Base-by-base conservation (phyloP, 2,888 invertebrate species). In the Lobophora halterata region DNA sequence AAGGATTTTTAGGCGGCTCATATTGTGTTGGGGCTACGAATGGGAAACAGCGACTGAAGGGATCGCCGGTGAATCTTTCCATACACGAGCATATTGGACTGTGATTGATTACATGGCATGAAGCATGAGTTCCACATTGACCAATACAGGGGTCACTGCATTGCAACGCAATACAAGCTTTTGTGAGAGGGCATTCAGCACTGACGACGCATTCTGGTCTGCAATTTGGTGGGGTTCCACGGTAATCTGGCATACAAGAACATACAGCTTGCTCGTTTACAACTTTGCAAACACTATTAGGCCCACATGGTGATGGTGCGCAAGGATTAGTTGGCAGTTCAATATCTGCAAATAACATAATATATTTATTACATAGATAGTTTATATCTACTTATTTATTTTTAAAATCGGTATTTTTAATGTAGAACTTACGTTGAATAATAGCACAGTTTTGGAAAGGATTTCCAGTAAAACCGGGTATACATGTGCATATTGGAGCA, bases 251-350 rank as follows among this genome's bases (percentile, higher is more conserved):
- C 46, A 91, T 73, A 62, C 94, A 94, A 29, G 92, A 92, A 65
- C 94, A 95, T 9, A 92, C 89, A 0, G 91, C 91, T 79, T 93
- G 92, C 12, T 89, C 89, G 55, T 93, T 93, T 12, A 90, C 70
- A 69, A 91, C 92, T 55, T 91, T 91, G 63, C 96, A 96, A 57
- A 92, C 88, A 49, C 95, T 94, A 64, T 95, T 95, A 3, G 94
- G 91, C 18, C 96, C 96, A 66, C 96, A 96, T 0, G 95, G 95
- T 1, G 93, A 92, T 30, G 95, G 94, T 47, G 88, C 76, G 63
- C 95, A 95, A 1, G 94, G 94, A 60, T 92, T 65, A 36, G 58
- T 47, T 50, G 65, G 70, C 40, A 49, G 46, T 49, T 74, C 73
- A 34, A 65, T 52, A 46, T 71, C 88, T 87, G 66, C 55, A 78